Evolutionary conservation across 2,888 invertebrate species (phyloP).

Genomic region (Phymatocera aterrima): DNA sequence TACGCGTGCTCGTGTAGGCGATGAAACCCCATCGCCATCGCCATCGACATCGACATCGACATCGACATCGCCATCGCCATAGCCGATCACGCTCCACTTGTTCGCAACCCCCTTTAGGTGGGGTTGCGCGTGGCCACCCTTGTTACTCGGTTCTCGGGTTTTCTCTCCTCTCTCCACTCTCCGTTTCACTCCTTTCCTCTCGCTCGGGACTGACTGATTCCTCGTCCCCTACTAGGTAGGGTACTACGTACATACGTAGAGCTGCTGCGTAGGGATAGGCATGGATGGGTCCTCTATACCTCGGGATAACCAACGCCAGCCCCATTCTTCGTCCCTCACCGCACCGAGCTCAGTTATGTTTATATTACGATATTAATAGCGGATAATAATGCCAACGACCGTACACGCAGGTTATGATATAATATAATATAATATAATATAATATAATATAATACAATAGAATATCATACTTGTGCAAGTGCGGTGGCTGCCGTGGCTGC

Average conservation of each 20-base stretch:
- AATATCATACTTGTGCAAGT: background rate
- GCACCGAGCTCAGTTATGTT: constrained; percentile 66
- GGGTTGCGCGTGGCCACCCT: constrained; percentile 11
- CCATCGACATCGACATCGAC: background rate
- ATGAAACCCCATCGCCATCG: background rate
- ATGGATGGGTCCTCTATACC: too few relatives aligned
- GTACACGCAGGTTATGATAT: background rate
- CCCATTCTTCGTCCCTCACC: constrained; percentile 44
- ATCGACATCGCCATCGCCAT: constrained; percentile 23
- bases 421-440: background rate
- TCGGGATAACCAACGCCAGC: constrained; percentile 51
- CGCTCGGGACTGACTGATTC: constrained; percentile 47
- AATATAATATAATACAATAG: background rate
- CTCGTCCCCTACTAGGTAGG: too few relatives aligned
- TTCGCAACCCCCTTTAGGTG: constrained; percentile 11
- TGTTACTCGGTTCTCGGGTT: constrained; percentile 22
- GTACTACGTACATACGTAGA: too few relatives aligned
- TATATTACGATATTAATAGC: constrained; percentile 74
- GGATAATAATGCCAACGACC: constrained; percentile 56
- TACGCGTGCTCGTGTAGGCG: background rate
- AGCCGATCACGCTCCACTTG: constrained; percentile 41
- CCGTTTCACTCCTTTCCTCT: constrained; percentile 47
- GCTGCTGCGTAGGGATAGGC: too few relatives aligned
- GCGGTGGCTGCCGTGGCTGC: background rate
- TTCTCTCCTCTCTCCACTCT: constrained; percentile 7